phyloP scores from a whole-genome alignment of 2,113 vertebrate genomes.

The Daphoenositta chrysoptera region DNA sequence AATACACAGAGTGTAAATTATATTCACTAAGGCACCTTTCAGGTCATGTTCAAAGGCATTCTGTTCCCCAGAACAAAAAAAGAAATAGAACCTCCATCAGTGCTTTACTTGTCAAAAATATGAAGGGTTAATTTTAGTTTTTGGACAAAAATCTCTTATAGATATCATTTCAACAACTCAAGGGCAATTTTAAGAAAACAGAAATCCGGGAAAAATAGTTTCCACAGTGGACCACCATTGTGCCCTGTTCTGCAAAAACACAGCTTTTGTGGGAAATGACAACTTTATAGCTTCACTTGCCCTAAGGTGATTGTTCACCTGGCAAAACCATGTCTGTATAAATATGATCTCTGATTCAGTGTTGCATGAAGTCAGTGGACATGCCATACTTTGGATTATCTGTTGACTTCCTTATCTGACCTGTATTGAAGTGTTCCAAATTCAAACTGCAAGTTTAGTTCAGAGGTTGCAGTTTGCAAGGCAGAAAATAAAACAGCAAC shows the following conservation, averaged over 20 bases:
- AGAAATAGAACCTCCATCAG: not conserved
- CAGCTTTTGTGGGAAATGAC: not conserved
- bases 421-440: not conserved
- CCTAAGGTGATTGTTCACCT: not conserved
- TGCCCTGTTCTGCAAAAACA: not conserved
- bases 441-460: not conserved
- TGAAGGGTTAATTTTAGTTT: not conserved
- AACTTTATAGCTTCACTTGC: not conserved
- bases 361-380: not conserved
- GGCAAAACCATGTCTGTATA: not conserved
- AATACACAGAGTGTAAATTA: not conserved
- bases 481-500: not conserved
- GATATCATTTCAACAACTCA: not conserved
- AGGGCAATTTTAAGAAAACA: not conserved
- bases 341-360: not conserved
- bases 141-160: not conserved
- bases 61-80: not conserved
- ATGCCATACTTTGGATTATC: not conserved
- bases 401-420: not conserved
- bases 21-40: not conserved
- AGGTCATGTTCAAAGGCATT: not conserved
- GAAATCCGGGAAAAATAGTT: not conserved
- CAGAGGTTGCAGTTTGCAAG: not conserved
- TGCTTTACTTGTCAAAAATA: not conserved
- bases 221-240: not conserved